Percentiles rank a stretch among this genome's conserved stretches.
Conservation (phyloP, 2,888 invertebrate genomes). For the Spisula solida region DNA sequence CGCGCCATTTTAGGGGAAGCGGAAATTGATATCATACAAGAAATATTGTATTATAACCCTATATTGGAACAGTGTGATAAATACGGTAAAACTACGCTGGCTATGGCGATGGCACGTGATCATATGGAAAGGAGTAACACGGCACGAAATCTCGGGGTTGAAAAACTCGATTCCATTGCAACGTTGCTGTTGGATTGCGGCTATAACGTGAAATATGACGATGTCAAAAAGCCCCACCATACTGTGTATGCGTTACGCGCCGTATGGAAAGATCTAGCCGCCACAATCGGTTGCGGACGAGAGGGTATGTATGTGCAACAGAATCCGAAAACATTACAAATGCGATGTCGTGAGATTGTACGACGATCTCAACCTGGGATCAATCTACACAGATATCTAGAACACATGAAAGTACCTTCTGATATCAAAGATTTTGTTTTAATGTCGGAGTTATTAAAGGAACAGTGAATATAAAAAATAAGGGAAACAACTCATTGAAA, state of each 20-base stretch:
- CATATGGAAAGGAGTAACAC: conserved; percentile 35
- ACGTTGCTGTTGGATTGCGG: conserved; percentile 66
- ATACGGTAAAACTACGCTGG: conserved; percentile 63
- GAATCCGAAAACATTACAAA: conserved; percentile 58
- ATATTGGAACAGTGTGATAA: conserved; percentile 64
- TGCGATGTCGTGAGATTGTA: conserved; percentile 57
- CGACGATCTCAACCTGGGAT: conserved; percentile 63
- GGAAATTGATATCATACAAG: conserved; percentile 59
- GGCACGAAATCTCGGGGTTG: background rate
- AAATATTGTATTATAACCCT: conserved; percentile 66
- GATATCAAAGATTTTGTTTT: conserved; percentile 62
- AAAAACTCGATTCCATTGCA: conserved; percentile 44
- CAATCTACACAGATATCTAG: conserved; percentile 57
- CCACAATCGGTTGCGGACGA: conserved; percentile 66
- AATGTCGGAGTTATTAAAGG: conserved; percentile 41
- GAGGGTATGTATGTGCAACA: conserved; percentile 58
- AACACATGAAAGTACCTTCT: conserved; percentile 62
- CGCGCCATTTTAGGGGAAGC: conserved; percentile 52
- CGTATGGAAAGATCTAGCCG: conserved; percentile 67
- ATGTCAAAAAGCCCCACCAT: conserved; percentile 63
- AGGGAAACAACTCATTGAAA: background rate
- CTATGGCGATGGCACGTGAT: conserved; percentile 64
- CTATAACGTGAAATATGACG: conserved; percentile 65
- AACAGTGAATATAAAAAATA: background rate
- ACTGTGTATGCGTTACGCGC: conserved; percentile 64